Evolutionary conservation across 64 coral and sea anemone species (phyloP), one percentile per base, ranked within the genome.

Genomic region (Cladopsammia gracilis): DNA sequence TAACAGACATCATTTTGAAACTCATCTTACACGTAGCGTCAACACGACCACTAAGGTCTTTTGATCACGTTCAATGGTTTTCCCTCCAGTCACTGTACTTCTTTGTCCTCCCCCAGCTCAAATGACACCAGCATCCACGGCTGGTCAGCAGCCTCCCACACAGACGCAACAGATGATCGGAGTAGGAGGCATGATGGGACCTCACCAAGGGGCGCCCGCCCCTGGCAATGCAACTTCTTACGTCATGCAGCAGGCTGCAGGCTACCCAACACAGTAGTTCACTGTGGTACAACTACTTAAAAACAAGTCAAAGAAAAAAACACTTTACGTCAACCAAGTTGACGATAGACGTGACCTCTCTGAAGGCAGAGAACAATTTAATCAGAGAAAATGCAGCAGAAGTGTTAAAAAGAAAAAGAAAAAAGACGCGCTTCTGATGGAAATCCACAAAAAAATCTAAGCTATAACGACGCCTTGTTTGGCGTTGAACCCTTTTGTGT

Each of bases 201-300:
- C 83, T 59, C 96, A 83, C 75, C 96, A 98, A 85, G 96, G 96
- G 71, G 88, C 61, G 12, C 73, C 79, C 25, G 79, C 78, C 12
- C 90, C 93, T 72, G 80, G 16, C 80, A 84, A 84, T 68, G 42
- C 80, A 67, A 67, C 80, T 84, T 58, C 92, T 49, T 98, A 91
- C 60, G 96, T 93, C 76, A 94, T 98, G 96, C 96, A 98, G 96
- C 96, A 93, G 96, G 96, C 96, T 98, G 96, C 96, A 70, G 96
- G 96, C 76, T 98, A 98, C 58, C 96, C 85, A 45, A 83, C 96
- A 51, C 96, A 98, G 88, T 98, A 91, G 81, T 16, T 11, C 48
- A 48, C 72, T 50, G 72, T 75, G 88, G 67, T 50, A 66, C 48
- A 47, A 89, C 44, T 10, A 48, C 54, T 48, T 20, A 19, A 47